These are phyloP conservation scores for Perdita meconis DNA, from an alignment of 2,888 invertebrate species.

Conservation along the genomic window DNA sequence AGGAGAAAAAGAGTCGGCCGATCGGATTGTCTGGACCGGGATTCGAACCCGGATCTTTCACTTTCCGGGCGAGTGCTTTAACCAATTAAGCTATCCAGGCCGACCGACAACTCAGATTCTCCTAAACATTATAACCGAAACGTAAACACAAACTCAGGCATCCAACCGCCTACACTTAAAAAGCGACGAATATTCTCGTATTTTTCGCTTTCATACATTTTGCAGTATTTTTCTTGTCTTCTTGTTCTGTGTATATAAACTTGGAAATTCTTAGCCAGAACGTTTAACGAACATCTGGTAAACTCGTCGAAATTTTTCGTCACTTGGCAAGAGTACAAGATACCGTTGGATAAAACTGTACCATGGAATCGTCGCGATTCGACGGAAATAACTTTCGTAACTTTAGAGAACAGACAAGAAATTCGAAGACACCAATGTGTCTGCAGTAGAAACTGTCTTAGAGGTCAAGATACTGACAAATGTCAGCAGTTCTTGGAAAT, in stretches of 20 bases:
- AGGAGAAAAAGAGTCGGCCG: no score
- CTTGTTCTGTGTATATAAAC: background rate
- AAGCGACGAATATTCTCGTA: no score
- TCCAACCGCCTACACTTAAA: no score
- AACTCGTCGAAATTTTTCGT: conserved; percentile 17
- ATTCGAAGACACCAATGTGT: conserved; percentile 10
- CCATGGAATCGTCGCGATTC: conserved; percentile 16
- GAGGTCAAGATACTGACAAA: background rate
- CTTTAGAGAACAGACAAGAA: conserved; percentile 26
- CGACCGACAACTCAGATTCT: no score
- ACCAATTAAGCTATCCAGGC: no score
- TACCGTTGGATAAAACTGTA: conserved; percentile 18
- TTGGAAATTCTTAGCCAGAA: background rate
- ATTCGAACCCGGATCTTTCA: no score
- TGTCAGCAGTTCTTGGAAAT: no score
- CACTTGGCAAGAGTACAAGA: conserved; percentile 36
- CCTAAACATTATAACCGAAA: no score
- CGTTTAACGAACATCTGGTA: background rate
- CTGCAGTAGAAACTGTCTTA: background rate
- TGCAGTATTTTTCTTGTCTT: background rate
- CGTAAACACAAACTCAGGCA: no score
- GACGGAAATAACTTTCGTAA: conserved; percentile 35
- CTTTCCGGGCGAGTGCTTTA: no score
- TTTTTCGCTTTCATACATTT: background rate
- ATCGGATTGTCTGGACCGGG: no score